Base-by-base conservation (phyloP, 2,113 vertebrate species). In the Python bivittatus region DNA sequence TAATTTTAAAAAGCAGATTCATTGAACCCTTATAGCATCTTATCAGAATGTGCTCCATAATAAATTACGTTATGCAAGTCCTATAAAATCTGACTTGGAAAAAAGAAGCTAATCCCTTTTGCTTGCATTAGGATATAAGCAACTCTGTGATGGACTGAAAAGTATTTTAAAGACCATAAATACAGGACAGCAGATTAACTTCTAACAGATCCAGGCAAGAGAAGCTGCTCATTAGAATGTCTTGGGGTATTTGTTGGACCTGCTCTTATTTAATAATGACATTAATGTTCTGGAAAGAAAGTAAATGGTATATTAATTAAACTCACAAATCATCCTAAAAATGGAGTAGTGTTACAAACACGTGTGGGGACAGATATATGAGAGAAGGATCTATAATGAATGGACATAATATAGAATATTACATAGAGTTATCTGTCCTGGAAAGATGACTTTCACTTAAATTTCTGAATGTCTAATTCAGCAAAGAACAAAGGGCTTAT, bases 251-350 rank as follows among this genome's bases (percentile, higher is more conserved):
- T 64, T 72, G 0, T 86, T 86, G 17, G 1, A 3, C 58, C 92
- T 90, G 92, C 3, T 68, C 54, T 91, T 94, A 89, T 72, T 95
- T 91, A 92, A 85, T 93, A 93, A n/a, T 89, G 58, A 44, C 0
- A 0, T 86, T 93, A 92, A 92, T 93, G 90, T 58, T 54, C 90
- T 96, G 92, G 83, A 95, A 96, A 96, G 15, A 60, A 94, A 92
- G 15, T 56, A 68, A 60, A 92, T 87, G 88, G 11, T 58, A 27
- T 72, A 58, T 92, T 93, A 88, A 95, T 94, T 94, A 90, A 92
- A 93, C 93, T 94, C 94, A 93, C 90, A 95, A 83, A 25, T 93
- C 88, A 88, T 38, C 10, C 27, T 22, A 88, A 72, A 92, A 95
- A 48, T 79, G 38, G 17, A 90, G 86, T 95, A 11, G 57, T 60